These are phyloP conservation scores for Nannoperca australis DNA, from an alignment of 2,797 vertebrate genomes.

Conservation along the genomic window DNA sequence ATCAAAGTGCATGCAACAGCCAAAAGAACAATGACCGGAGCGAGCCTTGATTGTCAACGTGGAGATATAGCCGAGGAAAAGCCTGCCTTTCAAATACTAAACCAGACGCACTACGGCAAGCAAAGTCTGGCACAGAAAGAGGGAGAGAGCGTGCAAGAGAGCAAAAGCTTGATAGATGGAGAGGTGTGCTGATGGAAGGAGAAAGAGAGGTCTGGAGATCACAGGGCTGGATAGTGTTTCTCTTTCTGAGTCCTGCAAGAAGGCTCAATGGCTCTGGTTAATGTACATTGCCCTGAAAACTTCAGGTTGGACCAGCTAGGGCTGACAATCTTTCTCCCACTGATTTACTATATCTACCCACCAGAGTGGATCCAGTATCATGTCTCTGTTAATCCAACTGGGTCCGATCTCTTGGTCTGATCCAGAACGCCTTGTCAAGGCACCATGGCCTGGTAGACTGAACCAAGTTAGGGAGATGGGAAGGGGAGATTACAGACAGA, in stretches of 20 bases:
- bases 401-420: conserved; percentile 57
- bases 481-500: conserved; percentile 38
- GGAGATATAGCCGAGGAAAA: conserved; percentile 15
- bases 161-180: conserved; percentile 67
- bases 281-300: conserved; percentile 69
- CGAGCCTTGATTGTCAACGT: neutral
- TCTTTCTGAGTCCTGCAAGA: conserved; percentile 51
- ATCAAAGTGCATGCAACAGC: conserved; percentile 12
- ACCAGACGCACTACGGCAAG: conserved; percentile 41
- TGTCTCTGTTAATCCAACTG: conserved; percentile 45
- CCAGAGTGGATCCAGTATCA: conserved; percentile 68
- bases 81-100: conserved; percentile 32
- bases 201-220: conserved; percentile 75
- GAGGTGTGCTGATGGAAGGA: conserved; percentile 70
- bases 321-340: conserved; percentile 52
- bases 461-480: conserved; percentile 27
- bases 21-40: conserved; percentile 28
- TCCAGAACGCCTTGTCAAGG: conserved; percentile 67
- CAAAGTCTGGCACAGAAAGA: conserved; percentile 53
- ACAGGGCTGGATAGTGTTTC: conserved; percentile 78
- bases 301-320: conserved; percentile 32
- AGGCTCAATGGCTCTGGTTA: conserved; percentile 74
- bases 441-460: conserved; percentile 43
- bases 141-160: conserved; percentile 48
- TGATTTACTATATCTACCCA: conserved; percentile 65